phyloP scores from a whole-genome alignment of 1,140 invertebrate species.

The Saccostrea glomerata region DNA sequence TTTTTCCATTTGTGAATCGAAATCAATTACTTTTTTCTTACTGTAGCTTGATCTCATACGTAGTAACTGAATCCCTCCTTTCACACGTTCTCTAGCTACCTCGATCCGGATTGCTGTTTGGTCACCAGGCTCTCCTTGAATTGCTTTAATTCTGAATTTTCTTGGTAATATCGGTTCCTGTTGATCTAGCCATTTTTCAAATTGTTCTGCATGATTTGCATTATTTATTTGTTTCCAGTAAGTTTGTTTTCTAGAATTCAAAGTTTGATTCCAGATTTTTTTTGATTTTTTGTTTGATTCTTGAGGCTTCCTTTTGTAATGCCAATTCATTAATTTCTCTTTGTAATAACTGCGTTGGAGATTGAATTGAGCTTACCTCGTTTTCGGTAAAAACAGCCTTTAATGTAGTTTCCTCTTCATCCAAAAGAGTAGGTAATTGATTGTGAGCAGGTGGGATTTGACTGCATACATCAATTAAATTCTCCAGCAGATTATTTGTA shows the following conservation, averaged over 20 bases:
- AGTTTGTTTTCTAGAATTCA: not conserved
- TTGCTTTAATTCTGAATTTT: not conserved
- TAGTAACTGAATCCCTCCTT: slow-evolving; percentile 11
- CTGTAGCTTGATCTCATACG: not conserved
- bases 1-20: slow-evolving; percentile 1
- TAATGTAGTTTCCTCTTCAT: not conserved
- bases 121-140: not conserved
- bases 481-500: not conserved
- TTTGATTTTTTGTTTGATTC: not conserved
- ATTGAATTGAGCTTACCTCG: not conserved
- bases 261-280: not conserved
- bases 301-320: not conserved
- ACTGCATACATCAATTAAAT: not conserved
- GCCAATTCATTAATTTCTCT: not conserved
- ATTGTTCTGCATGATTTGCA: not conserved
- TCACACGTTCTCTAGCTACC: slow-evolving; percentile 27
- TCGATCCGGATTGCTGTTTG: slow-evolving; percentile 1
- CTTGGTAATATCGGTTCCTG: not conserved
- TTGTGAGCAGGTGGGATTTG: not conserved
- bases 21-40: slow-evolving; percentile 26
- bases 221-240: not conserved
- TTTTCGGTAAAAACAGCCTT: not conserved
- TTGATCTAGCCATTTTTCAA: not conserved
- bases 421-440: not conserved
- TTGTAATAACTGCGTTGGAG: not conserved